Conservation (phyloP, 2,113 vertebrate genomes). For the Rhabdornis inornatus region DNA sequence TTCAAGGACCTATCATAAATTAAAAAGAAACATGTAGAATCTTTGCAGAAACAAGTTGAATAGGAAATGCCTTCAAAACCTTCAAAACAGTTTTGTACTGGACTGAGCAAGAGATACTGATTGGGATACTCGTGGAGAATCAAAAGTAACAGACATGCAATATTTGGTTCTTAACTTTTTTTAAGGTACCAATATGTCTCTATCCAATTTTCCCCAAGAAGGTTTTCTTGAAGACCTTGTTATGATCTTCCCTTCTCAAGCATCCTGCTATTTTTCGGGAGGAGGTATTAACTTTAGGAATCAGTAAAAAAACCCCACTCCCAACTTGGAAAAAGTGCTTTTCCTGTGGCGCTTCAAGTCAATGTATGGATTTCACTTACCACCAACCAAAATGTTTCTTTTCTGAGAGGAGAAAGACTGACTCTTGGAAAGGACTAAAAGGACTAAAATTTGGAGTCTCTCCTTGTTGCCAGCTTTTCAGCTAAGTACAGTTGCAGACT, state of each 20-base stretch:
- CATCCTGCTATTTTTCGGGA: not conserved
- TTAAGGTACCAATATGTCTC: not conserved
- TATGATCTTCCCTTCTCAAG: not conserved
- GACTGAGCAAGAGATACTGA: not conserved
- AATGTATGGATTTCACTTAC: not conserved
- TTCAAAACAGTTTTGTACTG: not conserved
- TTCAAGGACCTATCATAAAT: not conserved
- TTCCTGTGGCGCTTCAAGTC: not conserved
- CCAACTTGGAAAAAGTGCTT: not conserved
- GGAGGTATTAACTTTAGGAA: not conserved
- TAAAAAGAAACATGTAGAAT: not conserved
- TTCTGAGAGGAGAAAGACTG: not conserved
- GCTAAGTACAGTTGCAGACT: conserved; percentile 1
- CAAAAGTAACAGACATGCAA: not conserved
- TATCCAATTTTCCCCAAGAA: not conserved
- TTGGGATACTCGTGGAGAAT: not conserved
- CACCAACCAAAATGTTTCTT: not conserved
- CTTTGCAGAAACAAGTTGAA: not conserved
- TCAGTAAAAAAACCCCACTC: not conserved
- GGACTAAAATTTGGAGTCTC: not conserved
- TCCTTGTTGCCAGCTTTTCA: not conserved
- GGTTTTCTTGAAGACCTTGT: not conserved
- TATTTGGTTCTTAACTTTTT: not conserved
- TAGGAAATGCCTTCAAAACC: not conserved
- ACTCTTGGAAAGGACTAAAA: not conserved